phyloP scores from a whole-genome alignment of 2,797 vertebrate genomes.

The Ataeniobius toweri region DNA sequence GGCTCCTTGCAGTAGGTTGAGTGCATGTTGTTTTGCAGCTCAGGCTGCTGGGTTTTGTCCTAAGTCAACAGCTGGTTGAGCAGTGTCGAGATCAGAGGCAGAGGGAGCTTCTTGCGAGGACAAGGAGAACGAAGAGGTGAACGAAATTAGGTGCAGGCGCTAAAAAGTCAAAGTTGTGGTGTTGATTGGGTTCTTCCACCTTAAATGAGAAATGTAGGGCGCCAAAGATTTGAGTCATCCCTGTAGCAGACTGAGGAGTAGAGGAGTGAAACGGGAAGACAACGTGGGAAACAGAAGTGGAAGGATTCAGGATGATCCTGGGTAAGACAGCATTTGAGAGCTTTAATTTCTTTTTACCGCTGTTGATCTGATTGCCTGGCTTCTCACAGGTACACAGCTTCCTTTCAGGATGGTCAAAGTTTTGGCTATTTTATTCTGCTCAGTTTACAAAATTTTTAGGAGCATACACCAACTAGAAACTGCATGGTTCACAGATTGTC shows the following conservation, averaged over 20 bases:
- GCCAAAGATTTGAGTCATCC: constrained; percentile 38
- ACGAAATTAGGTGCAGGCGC: constrained; percentile 24
- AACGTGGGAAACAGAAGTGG: constrained; percentile 56
- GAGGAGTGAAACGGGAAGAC: constrained; percentile 40
- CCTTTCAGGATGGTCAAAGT: constrained; percentile 43
- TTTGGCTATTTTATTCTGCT: constrained; percentile 6
- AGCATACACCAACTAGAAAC: constrained; percentile 5
- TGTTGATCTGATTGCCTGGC: constrained; percentile 29
- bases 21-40: constrained; percentile 51
- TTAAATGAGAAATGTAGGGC: constrained; percentile 44
- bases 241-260: constrained; percentile 36
- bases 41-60: constrained; percentile 45
- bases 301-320: constrained; percentile 75
- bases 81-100: constrained; percentile 39
- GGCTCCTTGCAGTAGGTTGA: constrained; percentile 57
- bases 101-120: constrained; percentile 46
- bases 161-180: constrained; percentile 50
- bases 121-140: constrained; percentile 11
- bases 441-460: background rate
- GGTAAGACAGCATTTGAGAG: constrained; percentile 62
- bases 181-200: constrained; percentile 34
- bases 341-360: constrained; percentile 23
- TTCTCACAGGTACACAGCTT: constrained; percentile 5
- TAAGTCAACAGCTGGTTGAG: constrained; percentile 60
- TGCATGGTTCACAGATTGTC: background rate